Evolutionary conservation across 2,113 vertebrate genomes (phyloP), one percentile per base, ranked within the genome.

Genomic region (Neoarius graeffei): DNA sequence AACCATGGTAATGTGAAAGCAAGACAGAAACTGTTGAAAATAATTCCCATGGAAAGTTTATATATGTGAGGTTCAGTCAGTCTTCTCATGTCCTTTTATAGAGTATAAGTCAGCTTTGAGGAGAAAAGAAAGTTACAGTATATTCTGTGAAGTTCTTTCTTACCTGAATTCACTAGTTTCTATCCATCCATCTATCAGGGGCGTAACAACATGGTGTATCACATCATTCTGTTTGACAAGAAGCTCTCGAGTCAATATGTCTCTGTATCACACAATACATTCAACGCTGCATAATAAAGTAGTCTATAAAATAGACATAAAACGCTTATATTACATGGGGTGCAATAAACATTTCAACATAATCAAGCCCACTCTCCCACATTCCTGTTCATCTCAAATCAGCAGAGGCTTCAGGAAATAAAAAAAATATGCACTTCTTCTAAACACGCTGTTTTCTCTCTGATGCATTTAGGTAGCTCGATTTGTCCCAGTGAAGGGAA

Each of bases 1-100:
- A 93, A 92, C 86, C 85, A 89, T 89, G 90, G 92, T 93, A 91
- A 92, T 91, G 90, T 90, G 84, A 90, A 86, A 71, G 50, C 85
- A 4, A 17, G 90, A 86, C 81, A 90, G 90, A 93, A 90, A 92
- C 90, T n/a, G 23, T 77, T 20, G 64, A 76, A 64, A 83, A 84
- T 77, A 62, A 88, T 83, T 60, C 59, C 59, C 23, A 7, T 84
- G 62, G 62, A 27, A 52, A 81, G 0, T 86, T 86, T 81, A 81
- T 64, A 14, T 23, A 59, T 71, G 30, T 74, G 69, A 76, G 59
- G n/a, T 76, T 83, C 71, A 84, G 81, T 25, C 48, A 54, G 30
- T 15, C 74, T 64, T 80, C n/a, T 52, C 64, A 60, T 9, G 52
- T 83, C 17, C 8, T 52, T 50, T 84, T 66, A 66, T 50, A 74